Base-by-base conservation (phyloP, 1,140 invertebrate genomes). In the Palaemon carinicauda region DNA sequence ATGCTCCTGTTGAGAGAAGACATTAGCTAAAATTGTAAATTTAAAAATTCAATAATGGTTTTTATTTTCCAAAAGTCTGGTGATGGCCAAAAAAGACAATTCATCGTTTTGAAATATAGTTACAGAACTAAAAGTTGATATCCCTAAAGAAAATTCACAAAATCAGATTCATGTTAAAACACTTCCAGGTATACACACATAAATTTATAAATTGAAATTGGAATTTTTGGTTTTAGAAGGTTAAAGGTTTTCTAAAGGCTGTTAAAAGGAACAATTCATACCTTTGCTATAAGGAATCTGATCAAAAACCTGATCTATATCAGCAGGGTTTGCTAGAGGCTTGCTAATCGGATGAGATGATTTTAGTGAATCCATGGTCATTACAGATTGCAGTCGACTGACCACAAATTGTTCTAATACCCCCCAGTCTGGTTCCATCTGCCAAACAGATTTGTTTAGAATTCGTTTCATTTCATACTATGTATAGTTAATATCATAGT, bases 291-390 rank as follows among this genome's bases (percentile, higher is more conserved):
- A 99, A 0, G 97, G 98, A 88, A 99, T 98, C 65, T 94, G 93
- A 91, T 99, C 97, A 91, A 99, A 99, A 81, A 98, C 97, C 91
- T 98, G 96, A 88, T 94, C 95, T 15, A 98, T 98, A 92, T 98
- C 97, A 90, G 97, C 95, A 0, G 97, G 96, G 92, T 98, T 95
- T 2, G 93, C 93, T 0, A 99, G 97, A 88, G 95, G 94, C 1
- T 97, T 94, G 0, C 96, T 97, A 88, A 98, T 96, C 24, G 97
- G 96, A 92, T 98, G 97, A 0, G 97, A 98, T 0, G 96, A 95
- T 52, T 95, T 95, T 7, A 98, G 92, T 3, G 96, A 94, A 91
- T 99, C 97, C 74, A 97, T 91, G 54, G 93, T 93, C 89, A 98
- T 96, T 0, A 97, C 96, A 82, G 93, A 94, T 87, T 98, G 96